A percentile compares a stretch with the other conserved stretches of the same genome.
These are phyloP conservation scores for Agriotes lineatus DNA, from an alignment of 2,888 invertebrate species.

Conservation along the genomic window DNA sequence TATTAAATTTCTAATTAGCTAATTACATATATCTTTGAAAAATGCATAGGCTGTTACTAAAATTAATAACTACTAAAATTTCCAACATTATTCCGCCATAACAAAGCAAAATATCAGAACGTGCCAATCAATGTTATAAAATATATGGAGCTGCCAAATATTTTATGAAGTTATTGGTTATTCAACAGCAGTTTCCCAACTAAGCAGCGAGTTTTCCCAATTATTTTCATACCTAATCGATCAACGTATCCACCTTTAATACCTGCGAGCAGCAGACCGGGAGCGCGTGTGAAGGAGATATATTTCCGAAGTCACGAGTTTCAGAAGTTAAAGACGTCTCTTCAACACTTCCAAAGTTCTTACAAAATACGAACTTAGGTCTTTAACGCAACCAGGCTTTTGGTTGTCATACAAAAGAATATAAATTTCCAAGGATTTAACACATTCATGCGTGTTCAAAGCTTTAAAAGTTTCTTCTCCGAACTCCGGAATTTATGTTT, in stretches of 20 bases:
- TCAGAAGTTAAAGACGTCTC: constrained; percentile 42
- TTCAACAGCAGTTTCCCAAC: too few species aligned
- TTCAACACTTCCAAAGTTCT: constrained; percentile 44
- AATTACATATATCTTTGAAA: too few species aligned
- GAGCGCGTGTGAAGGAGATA: constrained; percentile 16
- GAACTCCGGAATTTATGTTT: constrained; percentile 26
- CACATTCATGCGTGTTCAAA: constrained; percentile 43
- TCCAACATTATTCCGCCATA: too few species aligned
- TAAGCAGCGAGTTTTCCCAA: too few species aligned
- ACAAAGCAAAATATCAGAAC: too few species aligned
- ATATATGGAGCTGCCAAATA: too few species aligned
- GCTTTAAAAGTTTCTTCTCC: constrained; percentile 32
- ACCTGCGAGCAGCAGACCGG: not conserved
- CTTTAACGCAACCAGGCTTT: constrained; percentile 42
- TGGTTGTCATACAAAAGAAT: constrained; percentile 45
- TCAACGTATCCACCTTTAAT: not conserved
- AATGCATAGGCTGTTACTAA: too few species aligned
- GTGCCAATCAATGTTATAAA: too few species aligned
- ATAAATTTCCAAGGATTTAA: constrained; percentile 44
- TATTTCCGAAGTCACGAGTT: constrained; percentile 34
- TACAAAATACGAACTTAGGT: constrained; percentile 42
- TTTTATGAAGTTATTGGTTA: too few species aligned
- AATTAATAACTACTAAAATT: too few species aligned
- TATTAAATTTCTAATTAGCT: too few species aligned
- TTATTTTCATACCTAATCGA: not conserved